phyloP scores from a whole-genome alignment of 1,140 invertebrate genomes.

The Macrocentrus cingulum region DNA sequence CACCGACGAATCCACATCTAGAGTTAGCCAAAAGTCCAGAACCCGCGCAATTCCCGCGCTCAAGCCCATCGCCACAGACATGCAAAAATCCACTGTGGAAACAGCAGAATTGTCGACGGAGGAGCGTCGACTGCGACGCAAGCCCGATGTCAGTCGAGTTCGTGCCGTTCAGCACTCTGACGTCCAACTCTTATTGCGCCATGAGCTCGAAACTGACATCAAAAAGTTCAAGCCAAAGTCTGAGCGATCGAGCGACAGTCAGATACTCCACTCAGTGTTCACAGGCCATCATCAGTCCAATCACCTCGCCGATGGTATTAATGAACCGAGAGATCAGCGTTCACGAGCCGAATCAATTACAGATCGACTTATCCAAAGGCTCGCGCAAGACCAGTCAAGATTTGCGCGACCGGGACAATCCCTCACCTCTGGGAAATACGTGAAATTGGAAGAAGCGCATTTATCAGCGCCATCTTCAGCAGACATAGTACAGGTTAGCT shows the following conservation, averaged over 20 bases:
- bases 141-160: constrained; percentile 31
- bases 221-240: background rate
- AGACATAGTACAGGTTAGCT: constrained; percentile 42
- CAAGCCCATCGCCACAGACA: constrained; percentile 33
- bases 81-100: constrained; percentile 16
- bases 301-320: constrained; percentile 45
- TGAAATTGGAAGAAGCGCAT: constrained; percentile 62
- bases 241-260: background rate
- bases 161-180: background rate
- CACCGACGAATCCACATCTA: constrained; percentile 14
- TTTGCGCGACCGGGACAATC: constrained; percentile 26
- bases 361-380: constrained; percentile 3
- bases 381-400: constrained; percentile 3
- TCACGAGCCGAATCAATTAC: background rate
- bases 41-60: constrained; percentile 35
- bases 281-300: constrained; percentile 51
- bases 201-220: background rate
- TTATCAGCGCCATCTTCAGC: constrained; percentile 56
- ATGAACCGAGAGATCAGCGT: constrained; percentile 32
- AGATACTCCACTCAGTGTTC: constrained; percentile 49
- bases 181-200: constrained; percentile 4
- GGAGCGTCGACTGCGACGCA: constrained; percentile 1
- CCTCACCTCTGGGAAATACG: constrained; percentile 45
- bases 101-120: background rate
- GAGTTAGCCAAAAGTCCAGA: constrained; percentile 32